These are phyloP conservation scores for Parasteatoda lunata DNA, from an alignment of 2,888 invertebrate genomes.

Conservation along the genomic window DNA sequence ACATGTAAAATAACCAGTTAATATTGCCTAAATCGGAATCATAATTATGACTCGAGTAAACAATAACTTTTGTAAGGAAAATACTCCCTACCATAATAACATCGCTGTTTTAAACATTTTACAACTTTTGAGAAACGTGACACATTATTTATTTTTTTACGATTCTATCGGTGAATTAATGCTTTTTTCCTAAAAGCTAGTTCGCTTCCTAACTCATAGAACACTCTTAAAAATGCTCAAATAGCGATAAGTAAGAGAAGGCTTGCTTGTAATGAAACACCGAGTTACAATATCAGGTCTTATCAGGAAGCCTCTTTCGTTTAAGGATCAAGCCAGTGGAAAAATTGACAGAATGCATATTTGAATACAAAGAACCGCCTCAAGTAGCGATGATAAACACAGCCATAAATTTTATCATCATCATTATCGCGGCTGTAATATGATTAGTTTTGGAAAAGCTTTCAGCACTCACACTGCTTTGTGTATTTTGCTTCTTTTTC, in stretches of 20 bases:
- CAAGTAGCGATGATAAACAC: conserved; percentile 65
- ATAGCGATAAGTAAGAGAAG: conserved; percentile 43
- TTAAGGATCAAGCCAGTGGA: conserved; percentile 59
- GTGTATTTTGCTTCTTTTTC: conserved; percentile 52
- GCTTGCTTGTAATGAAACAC: conserved; percentile 51
- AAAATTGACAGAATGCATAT: conserved; percentile 67
- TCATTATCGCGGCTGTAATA: conserved; percentile 67
- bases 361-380: conserved; percentile 65
- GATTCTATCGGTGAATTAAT: conserved; percentile 42
- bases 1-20: too few species aligned
- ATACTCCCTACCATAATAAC: background rate
- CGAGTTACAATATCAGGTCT: conserved; percentile 26
- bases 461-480: conserved; percentile 64
- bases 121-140: conserved; percentile 1
- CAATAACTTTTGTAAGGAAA: background rate
- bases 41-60: too few species aligned
- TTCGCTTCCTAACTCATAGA: conserved; percentile 15
- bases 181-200: conserved; percentile 4
- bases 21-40: too few species aligned
- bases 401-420: conserved; percentile 68
- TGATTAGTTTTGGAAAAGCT: conserved; percentile 64
- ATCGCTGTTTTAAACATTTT: conserved; percentile 42
- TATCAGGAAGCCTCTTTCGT: conserved; percentile 48
- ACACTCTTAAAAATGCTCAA: conserved; percentile 45
- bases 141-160: conserved; percentile 49